A percentile compares a stretch with the other conserved stretches of the same genome.
Evolutionary conservation across 2,888 invertebrate species (phyloP).

Genomic region (Lasioglossum leucozonium): DNA sequence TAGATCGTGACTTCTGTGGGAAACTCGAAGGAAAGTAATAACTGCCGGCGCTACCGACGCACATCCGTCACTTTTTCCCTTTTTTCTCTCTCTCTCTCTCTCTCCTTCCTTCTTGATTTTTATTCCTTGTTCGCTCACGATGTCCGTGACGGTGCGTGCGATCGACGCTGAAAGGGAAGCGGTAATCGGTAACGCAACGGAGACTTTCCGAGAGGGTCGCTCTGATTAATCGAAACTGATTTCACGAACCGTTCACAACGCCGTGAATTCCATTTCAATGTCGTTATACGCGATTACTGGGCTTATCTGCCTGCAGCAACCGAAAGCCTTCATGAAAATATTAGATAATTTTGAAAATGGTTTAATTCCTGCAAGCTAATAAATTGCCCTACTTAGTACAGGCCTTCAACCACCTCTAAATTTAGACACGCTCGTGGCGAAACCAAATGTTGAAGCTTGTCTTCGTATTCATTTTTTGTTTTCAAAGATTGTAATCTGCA

Average conservation of each 20-base stretch:
- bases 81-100: neutral
- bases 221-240: neutral
- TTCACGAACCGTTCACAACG: neutral
- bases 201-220: neutral
- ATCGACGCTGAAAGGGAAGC: slow-evolving; percentile 27
- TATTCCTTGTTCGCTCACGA: neutral
- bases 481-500: too few relatives aligned
- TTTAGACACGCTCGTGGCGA: too few relatives aligned
- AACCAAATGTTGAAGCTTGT: too few relatives aligned
- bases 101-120: neutral
- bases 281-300: neutral
- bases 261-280: too few relatives aligned
- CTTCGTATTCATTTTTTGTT: too few relatives aligned
- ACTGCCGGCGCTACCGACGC: slow-evolving; percentile 64
- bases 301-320: neutral
- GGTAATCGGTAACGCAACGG: slow-evolving; percentile 24
- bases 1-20: slow-evolving; percentile 84
- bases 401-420: too few relatives aligned
- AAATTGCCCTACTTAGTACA: too few relatives aligned
- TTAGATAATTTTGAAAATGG: too few relatives aligned
- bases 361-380: too few relatives aligned
- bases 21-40: slow-evolving; percentile 82
- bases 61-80: slow-evolving; percentile 61
- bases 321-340: too few relatives aligned
- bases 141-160: slow-evolving; percentile 40